Conservation (phyloP, 2,113 vertebrate species). For the Mystacornis crossleyi region DNA sequence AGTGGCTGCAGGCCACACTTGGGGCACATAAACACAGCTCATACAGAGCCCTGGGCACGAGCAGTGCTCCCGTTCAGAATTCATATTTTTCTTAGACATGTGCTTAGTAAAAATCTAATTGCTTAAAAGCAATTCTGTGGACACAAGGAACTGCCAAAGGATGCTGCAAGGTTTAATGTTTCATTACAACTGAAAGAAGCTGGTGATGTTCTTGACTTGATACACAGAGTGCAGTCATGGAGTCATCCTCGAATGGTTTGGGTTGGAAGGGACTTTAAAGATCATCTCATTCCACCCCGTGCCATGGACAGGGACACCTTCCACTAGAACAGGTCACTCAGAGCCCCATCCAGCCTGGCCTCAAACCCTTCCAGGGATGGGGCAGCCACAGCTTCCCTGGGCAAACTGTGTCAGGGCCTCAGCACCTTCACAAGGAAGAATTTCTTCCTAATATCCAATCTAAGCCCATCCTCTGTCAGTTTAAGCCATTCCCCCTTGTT, state of each 20-base stretch:
- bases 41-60: rapidly evolving
- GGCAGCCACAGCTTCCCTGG: neutral
- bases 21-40: rapidly evolving
- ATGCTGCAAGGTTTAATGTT: neutral
- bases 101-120: neutral
- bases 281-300: neutral
- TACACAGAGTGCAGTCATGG: neutral
- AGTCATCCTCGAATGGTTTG: neutral
- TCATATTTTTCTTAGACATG: neutral
- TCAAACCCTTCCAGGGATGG: neutral
- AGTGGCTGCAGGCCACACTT: neutral
- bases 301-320: neutral
- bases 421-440: neutral
- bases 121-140: neutral
- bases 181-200: neutral
- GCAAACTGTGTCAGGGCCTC: neutral
- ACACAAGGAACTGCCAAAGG: neutral
- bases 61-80: neutral
- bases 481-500: neutral
- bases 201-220: neutral
- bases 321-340: neutral
- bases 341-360: neutral
- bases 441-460: neutral
- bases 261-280: neutral
- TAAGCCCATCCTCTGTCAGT: neutral